phyloP scores from a whole-genome alignment of 2,888 invertebrate species.

The Caenorhabditis uteleia region DNA sequence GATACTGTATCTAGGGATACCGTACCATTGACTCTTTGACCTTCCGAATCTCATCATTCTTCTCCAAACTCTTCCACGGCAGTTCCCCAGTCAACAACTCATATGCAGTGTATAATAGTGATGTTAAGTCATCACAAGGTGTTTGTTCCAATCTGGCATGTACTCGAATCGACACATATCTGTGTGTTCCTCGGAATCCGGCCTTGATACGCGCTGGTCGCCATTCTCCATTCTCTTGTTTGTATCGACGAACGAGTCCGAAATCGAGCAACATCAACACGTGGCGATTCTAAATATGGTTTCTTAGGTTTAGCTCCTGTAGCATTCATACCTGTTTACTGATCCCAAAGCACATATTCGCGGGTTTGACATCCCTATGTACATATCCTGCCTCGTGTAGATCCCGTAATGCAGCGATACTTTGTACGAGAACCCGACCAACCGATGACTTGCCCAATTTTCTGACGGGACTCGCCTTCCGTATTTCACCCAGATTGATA shows the following conservation, averaged over 20 bases:
- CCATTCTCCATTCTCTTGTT: conserved; percentile 38
- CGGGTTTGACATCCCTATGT: conserved; percentile 57
- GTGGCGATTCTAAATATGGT: conserved; percentile 43
- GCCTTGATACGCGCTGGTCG: conserved; percentile 36
- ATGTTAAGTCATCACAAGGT: conserved; percentile 50
- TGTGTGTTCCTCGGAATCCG: conserved; percentile 56
- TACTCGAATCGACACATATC: conserved; percentile 56
- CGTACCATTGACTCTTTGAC: conserved; percentile 49
- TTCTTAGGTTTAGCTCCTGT: background rate
- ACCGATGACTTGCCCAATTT: conserved; percentile 36
- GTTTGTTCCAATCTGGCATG: conserved; percentile 40
- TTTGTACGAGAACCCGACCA: conserved; percentile 29
- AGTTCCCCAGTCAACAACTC: conserved; percentile 29
- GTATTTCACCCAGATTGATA: conserved; percentile 57
- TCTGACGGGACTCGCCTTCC: conserved; percentile 49
- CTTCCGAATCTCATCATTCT: conserved; percentile 42
- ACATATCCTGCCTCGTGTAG: conserved; percentile 57
- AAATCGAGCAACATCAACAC: conserved; percentile 51
- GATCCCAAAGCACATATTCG: conserved; percentile 60
- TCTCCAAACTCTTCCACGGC: conserved; percentile 37
- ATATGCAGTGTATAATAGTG: conserved; percentile 37
- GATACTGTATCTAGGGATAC: background rate
- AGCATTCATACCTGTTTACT: conserved; percentile 37
- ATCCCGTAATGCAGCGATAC: conserved; percentile 57
- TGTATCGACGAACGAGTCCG: conserved; percentile 54